Evolutionary conservation across 1,140 invertebrate genomes (phyloP).

Genomic region (Platorchestia sp.): DNA sequence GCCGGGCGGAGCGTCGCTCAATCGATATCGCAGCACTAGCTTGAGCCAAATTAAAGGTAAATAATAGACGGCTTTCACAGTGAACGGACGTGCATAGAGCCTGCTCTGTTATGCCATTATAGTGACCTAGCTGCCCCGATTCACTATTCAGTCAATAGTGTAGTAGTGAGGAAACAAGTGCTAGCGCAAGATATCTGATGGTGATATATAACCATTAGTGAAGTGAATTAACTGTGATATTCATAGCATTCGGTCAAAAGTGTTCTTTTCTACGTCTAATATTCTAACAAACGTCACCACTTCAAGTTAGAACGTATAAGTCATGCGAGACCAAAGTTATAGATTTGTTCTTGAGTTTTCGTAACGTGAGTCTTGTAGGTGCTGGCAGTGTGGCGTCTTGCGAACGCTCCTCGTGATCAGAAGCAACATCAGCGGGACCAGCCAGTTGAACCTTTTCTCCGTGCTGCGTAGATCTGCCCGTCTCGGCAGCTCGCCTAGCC

Average conservation of each 20-base stretch:
- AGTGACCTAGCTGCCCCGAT: constrained; percentile 66
- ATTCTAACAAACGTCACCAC: not conserved
- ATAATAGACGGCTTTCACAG: constrained; percentile 70
- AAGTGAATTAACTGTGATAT: constrained; percentile 52
- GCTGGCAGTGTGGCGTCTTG: constrained; percentile 57
- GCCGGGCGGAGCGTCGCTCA: constrained; percentile 67
- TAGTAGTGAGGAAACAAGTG: constrained; percentile 66
- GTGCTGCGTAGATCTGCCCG: constrained; percentile 39
- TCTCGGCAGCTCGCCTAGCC: constrained; percentile 65
- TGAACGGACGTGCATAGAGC: constrained; percentile 70
- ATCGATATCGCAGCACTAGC: constrained; percentile 71
- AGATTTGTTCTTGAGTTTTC: constrained; percentile 29
- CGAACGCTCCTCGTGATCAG: constrained; percentile 61
- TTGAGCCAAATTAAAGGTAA: constrained; percentile 70
- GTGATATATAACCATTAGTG: constrained; percentile 35
- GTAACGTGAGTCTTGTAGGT: constrained; percentile 60
- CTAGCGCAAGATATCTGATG: constrained; percentile 49
- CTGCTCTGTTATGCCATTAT: constrained; percentile 69
- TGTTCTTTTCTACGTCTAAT: constrained; percentile 4
- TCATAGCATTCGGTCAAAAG: constrained; percentile 49
- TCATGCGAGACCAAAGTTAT: constrained; percentile 22
- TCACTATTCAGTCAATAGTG: constrained; percentile 68
- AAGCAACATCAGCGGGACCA: constrained; percentile 65
- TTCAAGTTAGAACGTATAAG: not conserved
- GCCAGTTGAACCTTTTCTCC: not conserved